A percentile compares a stretch with the other conserved stretches of the same genome.
phyloP scores from a whole-genome alignment of 2,797 vertebrate genomes.

The Parotocinclus haroldoi region DNA sequence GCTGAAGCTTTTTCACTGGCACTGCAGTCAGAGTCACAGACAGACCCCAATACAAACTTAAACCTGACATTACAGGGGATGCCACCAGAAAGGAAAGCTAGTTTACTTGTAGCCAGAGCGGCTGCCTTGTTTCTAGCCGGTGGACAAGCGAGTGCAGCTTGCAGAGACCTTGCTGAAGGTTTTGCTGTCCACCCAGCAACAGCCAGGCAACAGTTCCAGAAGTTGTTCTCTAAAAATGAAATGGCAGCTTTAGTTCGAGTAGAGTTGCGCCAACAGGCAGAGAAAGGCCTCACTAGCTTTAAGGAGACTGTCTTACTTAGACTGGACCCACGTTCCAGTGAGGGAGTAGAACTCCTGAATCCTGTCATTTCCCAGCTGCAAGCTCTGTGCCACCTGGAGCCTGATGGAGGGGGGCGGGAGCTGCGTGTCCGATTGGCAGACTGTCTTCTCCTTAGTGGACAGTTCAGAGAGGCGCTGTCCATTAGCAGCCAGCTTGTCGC shows the following conservation, averaged over 20 bases:
- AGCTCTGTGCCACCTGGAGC: conserved; percentile 78
- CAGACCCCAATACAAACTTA: conserved; percentile 8
- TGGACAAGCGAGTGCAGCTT: conserved; percentile 60
- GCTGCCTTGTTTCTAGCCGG: conserved; percentile 77
- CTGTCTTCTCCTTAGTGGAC: conserved; percentile 81
- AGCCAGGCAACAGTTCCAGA: conserved; percentile 71
- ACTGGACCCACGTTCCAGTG: conserved; percentile 74
- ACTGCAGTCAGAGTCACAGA: conserved; percentile 50
- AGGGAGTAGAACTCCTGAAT: conserved; percentile 76
- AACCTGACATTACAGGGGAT: conserved; percentile 21
- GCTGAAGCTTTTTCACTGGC: conserved; percentile 65
- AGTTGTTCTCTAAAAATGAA: conserved; percentile 67
- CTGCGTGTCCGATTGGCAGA: conserved; percentile 82
- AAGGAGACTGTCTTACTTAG: conserved; percentile 74
- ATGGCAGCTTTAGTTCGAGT: conserved; percentile 54
- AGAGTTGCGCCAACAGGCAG: conserved; percentile 72
- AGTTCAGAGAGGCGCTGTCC: conserved; percentile 68
- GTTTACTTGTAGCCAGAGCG: conserved; percentile 76
- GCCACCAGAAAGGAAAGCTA: conserved; percentile 58
- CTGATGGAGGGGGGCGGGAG: conserved; percentile 65
- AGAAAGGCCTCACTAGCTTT: conserved; percentile 73
- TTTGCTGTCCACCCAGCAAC: conserved; percentile 71
- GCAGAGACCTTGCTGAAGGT: conserved; percentile 76
- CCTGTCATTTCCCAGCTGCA: conserved; percentile 72
- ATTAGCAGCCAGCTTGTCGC: conserved; percentile 81